Conservation (phyloP, 2,888 invertebrate genomes). For the Himalopsyche kuldschensis region DNA sequence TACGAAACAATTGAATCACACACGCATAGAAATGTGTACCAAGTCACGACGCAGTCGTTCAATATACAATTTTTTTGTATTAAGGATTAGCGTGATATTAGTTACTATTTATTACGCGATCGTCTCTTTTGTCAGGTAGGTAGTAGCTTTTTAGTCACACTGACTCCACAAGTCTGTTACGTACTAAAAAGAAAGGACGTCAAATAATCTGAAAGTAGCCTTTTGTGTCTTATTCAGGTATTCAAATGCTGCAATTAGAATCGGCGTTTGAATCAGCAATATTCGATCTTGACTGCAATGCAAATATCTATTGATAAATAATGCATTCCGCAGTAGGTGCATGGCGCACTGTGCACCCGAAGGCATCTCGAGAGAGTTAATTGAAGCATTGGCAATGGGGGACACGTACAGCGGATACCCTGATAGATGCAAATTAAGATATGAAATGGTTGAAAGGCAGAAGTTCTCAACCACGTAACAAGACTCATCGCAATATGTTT, state of each 20-base stretch:
- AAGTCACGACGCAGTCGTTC: no score
- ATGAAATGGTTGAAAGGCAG: not conserved
- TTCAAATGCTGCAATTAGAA: not conserved
- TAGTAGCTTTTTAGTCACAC: no score
- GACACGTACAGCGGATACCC: not conserved
- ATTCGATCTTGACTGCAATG: not conserved
- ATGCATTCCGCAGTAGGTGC: not conserved
- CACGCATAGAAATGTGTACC: no score
- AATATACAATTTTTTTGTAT: no score
- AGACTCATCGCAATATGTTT: no score
- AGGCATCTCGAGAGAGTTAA: not conserved
- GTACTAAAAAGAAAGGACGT: no score
- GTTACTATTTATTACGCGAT: no score
- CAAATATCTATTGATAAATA: not conserved
- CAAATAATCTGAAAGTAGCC: no score
- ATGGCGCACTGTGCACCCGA: not conserved
- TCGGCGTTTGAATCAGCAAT: not conserved
- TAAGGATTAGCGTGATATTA: no score
- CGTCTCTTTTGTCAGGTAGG: no score
- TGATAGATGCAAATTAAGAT: not conserved
- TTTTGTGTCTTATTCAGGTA: not conserved
- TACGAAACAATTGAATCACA: no score
- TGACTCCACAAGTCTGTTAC: no score
- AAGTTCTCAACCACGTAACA: not conserved
- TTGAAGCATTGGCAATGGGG: not conserved